Evolutionary conservation across 1,140 invertebrate species (phyloP).

Genomic region (Gonioctena quinquepunctata): DNA sequence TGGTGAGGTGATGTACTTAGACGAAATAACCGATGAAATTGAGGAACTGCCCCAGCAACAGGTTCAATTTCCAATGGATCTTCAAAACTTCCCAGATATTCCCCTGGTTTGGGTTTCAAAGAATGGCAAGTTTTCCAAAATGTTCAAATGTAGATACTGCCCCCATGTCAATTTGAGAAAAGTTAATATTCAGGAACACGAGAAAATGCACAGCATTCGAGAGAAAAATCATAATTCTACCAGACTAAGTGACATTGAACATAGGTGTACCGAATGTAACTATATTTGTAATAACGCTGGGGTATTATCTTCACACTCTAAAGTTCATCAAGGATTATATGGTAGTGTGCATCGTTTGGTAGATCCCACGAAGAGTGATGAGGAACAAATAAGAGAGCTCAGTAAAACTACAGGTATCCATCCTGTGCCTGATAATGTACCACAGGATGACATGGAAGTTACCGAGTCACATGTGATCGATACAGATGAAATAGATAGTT

Average conservation of each 20-base stretch:
- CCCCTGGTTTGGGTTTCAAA: conserved; percentile 76
- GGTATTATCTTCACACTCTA: conserved; percentile 75
- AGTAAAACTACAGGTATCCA: conserved; percentile 53
- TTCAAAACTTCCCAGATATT: conserved; percentile 55
- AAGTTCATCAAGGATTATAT: conserved; percentile 74
- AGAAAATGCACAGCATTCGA: conserved; percentile 77
- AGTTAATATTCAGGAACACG: conserved; percentile 83
- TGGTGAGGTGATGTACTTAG: conserved; percentile 45
- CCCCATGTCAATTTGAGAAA: conserved; percentile 80
- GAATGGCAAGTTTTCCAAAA: conserved; percentile 74
- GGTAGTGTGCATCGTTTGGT: conserved; percentile 73
- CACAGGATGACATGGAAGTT: conserved; percentile 21
- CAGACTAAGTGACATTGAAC: conserved; percentile 45
- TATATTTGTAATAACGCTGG: conserved; percentile 78
- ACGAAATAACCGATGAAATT: conserved; percentile 49
- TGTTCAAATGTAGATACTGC: conserved; percentile 84
- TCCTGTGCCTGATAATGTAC: neutral
- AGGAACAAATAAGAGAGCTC: conserved; percentile 70
- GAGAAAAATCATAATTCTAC: conserved; percentile 54
- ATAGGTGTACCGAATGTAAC: conserved; percentile 77
- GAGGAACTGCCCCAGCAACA: conserved; percentile 45
- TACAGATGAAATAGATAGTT: conserved; percentile 34
- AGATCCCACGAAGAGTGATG: conserved; percentile 65
- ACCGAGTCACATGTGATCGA: conserved; percentile 27
- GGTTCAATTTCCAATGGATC: conserved; percentile 25